Base-by-base conservation (phyloP, 2,888 invertebrate species). In the Brachypalpus laphriformis region DNA sequence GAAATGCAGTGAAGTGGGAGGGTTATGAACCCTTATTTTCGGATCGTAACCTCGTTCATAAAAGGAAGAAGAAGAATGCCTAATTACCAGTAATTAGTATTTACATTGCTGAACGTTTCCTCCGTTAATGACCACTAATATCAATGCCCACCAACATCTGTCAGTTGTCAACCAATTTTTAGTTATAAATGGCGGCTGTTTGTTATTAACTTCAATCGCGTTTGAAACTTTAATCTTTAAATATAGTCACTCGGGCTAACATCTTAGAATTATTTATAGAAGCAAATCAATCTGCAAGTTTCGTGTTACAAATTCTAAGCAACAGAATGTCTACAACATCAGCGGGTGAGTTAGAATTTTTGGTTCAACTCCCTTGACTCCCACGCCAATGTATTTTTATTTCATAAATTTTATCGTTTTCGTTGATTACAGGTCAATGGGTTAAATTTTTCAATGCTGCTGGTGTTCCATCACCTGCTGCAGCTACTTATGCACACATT, bases 361-460 rank as follows among this genome's bases (percentile, higher is more conserved):
- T 11, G 1, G 1, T 8, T n/a, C 28, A 8, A 28, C 18, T 45
- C 9, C 4, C 8, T 11, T 28, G 7, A 72, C 66, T n/a, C 66
- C 28, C 18, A 66, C 63, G 40, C 25, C 28, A 28, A 63, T 42
- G 8, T 45, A 25, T 59, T 45, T 57, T 34, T 65, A 22, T 20
- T 5, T 7, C 16, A n/a, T n/a, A n/a, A n/a, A n/a, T n/a, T n/a
- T n/a, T n/a, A n/a, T n/a, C n/a, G n/a, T n/a, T n/a, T n/a, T n/a
- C n/a, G n/a, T n/a, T n/a, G n/a, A n/a, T n/a, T 78, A 11, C 80
- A 92, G 92, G 90, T 8, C 90, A 90, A 87, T 98, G 98, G 98
- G 95, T 97, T 31, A 95, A 94, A 88, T 98, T 98, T 90, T 98
- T 98, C 92, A 95, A 95, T 66, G 95, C 95, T 47, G 96, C 97